These are phyloP conservation scores for Atopsyche davidsoni DNA, from an alignment of 1,140 invertebrate species.

Conservation along the genomic window DNA sequence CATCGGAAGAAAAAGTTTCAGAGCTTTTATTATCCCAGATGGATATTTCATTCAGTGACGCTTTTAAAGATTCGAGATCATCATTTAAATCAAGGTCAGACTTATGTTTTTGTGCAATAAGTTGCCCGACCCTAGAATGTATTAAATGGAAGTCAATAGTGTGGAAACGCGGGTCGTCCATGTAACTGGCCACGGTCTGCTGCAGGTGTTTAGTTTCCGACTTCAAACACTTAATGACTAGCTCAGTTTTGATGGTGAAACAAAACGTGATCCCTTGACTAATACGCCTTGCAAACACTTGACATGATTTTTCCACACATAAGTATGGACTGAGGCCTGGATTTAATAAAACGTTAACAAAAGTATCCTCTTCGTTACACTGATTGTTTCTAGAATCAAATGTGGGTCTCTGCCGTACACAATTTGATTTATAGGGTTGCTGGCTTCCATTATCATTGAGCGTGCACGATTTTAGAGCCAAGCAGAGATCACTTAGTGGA, in stretches of 20 bases:
- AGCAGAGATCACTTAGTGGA: constrained; percentile 52
- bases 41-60: constrained; percentile 14
- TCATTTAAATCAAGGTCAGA: constrained; percentile 39
- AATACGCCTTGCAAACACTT: constrained; percentile 61
- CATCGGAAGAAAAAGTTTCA: constrained; percentile 39
- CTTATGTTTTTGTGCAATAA: constrained; percentile 50
- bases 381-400: constrained; percentile 13
- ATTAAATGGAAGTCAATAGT: constrained; percentile 55
- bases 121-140: constrained; percentile 54
- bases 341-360: constrained; percentile 30
- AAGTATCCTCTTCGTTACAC: constrained; percentile 14
- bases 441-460: constrained; percentile 39
- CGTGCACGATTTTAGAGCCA: constrained; percentile 47
- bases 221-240: constrained; percentile 46
- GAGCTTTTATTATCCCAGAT: constrained; percentile 15
- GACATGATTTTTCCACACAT: constrained; percentile 59
- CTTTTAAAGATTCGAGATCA: constrained; percentile 28
- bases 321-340: constrained; percentile 49
- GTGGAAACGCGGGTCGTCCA: constrained; percentile 55
- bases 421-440: constrained; percentile 16
- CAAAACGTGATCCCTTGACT: constrained; percentile 44
- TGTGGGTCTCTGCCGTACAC: background rate
- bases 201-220: constrained; percentile 59
- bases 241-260: constrained; percentile 38
- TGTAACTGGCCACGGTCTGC: constrained; percentile 59